A percentile compares a stretch with the other conserved stretches of the same genome.
Conservation (phyloP, 2,113 vertebrate genomes). For the Poeciliopsis occidentalis region DNA sequence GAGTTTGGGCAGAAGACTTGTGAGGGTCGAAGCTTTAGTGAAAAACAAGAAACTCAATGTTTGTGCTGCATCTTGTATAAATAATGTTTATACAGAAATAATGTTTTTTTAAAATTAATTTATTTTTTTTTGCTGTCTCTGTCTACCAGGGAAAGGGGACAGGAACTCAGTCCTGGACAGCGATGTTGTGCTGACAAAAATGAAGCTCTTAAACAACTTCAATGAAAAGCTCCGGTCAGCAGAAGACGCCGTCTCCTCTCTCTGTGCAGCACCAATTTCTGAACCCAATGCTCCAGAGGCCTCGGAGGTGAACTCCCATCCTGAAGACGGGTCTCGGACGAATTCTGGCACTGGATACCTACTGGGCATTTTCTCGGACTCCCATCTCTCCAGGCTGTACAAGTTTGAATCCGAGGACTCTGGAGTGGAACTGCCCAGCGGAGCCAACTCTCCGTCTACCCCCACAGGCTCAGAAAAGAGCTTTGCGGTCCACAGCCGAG, state of each 20-base stretch:
- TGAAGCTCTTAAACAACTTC: conserved; percentile 83
- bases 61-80: too few species aligned
- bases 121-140: conserved; percentile 25
- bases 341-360: conserved; percentile 61
- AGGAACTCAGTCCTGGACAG: conserved; percentile 74
- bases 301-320: conserved; percentile 39
- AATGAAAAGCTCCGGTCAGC: conserved; percentile 60
- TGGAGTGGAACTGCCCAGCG: conserved; percentile 85
- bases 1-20: too few species aligned
- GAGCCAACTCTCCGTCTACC: conserved; percentile 85
- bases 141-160: conserved; percentile 80
- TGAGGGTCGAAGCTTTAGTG: too few species aligned
- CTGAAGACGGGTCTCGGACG: conserved; percentile 2
- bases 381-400: conserved; percentile 77
- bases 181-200: conserved; percentile 86
- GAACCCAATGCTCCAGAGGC: conserved; percentile 54
- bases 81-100: neutral
- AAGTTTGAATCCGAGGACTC: conserved; percentile 91
- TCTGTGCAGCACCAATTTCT: conserved; percentile 47
- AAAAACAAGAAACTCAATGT: too few species aligned
- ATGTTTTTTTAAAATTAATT: conserved; percentile 1
- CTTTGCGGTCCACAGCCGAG: conserved; percentile 87
- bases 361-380: conserved; percentile 68
- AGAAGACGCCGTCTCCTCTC: conserved; percentile 60
- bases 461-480: conserved; percentile 85